Conservation (phyloP, 2,113 vertebrate genomes). For the Ameiurus melas region DNA sequence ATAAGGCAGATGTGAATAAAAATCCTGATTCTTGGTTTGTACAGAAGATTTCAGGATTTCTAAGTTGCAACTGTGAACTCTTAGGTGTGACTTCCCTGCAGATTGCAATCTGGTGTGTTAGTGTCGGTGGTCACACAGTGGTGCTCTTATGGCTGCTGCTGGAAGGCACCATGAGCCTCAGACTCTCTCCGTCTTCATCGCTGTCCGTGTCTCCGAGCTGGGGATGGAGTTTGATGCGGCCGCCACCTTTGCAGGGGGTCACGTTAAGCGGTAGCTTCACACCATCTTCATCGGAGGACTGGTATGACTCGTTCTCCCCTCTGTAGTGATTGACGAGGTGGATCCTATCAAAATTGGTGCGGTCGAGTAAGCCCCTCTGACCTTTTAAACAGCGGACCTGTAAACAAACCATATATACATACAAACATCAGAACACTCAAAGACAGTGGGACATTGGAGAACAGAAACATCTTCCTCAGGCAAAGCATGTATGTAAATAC, state of each 20-base stretch:
- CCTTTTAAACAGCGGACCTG: conserved; percentile 91
- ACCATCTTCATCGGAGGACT: conserved; percentile 91
- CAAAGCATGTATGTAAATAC: background rate
- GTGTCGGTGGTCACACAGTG: conserved; percentile 77
- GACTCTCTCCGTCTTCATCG: conserved; percentile 74
- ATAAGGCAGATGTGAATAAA: conserved; percentile 50
- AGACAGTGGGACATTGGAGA: background rate
- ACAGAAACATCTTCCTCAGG: background rate
- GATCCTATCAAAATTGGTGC: conserved; percentile 89
- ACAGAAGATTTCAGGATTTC: conserved; percentile 27
- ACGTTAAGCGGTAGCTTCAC: conserved; percentile 64
- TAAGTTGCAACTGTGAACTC: background rate
- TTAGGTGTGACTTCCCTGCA: background rate
- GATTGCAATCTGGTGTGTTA: conserved; percentile 16
- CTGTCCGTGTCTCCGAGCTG: conserved; percentile 78
- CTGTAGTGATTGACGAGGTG: conserved; percentile 93
- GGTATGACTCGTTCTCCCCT: conserved; percentile 82
- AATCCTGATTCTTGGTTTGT: conserved; percentile 19
- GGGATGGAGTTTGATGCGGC: conserved; percentile 75
- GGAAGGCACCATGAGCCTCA: conserved; percentile 65
- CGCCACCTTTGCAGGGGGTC: conserved; percentile 66
- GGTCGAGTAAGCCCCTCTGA: conserved; percentile 78
- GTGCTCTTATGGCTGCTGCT: conserved; percentile 79
- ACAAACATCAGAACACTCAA: background rate
- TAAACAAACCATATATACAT: conserved; percentile 48